Conservation (phyloP, 2,113 vertebrate species). For the Lepidothrix coronata region DNA sequence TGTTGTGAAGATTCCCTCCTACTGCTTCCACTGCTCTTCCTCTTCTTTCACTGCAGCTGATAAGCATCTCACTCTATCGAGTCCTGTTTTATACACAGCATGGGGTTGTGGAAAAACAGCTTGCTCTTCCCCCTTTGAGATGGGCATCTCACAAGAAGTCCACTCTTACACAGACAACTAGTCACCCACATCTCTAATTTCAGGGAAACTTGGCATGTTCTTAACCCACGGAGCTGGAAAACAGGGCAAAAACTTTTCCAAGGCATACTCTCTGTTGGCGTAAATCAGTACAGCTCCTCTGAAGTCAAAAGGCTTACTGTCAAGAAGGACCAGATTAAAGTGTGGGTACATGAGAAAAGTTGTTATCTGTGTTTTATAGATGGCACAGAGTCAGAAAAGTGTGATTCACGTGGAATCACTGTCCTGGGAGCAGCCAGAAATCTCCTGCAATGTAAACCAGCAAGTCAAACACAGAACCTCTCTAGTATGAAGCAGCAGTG, state of each 20-base stretch:
- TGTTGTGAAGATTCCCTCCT: constrained; percentile 50
- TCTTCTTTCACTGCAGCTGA: constrained; percentile 20
- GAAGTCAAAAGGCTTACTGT: not conserved
- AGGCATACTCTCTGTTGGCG: not conserved
- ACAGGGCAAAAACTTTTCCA: not conserved
- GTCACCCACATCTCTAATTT: not conserved
- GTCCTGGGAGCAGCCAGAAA: not conserved
- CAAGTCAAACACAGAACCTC: not conserved
- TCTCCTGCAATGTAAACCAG: not conserved
- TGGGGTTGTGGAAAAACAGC: not conserved
- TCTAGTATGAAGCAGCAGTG: not conserved
- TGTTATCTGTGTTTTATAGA: not conserved
- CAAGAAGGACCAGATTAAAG: not conserved
- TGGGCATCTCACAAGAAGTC: not conserved
- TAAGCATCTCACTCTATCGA: not conserved
- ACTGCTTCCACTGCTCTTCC: constrained; percentile 45
- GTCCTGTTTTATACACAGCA: not conserved
- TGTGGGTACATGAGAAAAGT: not conserved
- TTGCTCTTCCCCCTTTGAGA: not conserved
- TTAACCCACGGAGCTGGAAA: not conserved
- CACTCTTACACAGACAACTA: not conserved
- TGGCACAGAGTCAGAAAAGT: not conserved
- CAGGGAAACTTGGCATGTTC: not conserved
- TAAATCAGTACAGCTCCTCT: not conserved
- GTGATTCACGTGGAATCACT: not conserved